Evolutionary conservation across 2,113 vertebrate genomes (phyloP).

Genomic region (Aphyosemion australe): DNA sequence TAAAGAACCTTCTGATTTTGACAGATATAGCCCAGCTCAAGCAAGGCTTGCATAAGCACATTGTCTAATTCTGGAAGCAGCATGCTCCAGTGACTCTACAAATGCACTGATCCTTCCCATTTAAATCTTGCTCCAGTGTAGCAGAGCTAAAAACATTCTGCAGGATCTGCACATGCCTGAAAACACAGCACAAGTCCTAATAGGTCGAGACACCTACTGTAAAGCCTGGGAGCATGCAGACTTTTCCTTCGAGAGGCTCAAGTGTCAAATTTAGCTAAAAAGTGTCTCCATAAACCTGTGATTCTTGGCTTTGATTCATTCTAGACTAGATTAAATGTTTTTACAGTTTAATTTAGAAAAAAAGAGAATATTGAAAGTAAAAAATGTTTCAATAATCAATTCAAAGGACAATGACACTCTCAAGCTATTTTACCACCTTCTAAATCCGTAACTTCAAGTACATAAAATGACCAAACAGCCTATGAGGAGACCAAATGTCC

Average conservation of each 20-base stretch:
- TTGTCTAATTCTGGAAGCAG: conserved; percentile 54
- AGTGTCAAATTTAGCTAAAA: conserved; percentile 41
- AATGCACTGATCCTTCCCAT: conserved; percentile 52
- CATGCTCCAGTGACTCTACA: conserved; percentile 55
- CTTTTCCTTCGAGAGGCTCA: conserved; percentile 21
- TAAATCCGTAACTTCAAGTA: too few species aligned
- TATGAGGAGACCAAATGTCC: too few species aligned
- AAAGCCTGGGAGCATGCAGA: background rate
- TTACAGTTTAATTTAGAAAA: too few species aligned
- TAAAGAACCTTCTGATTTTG: conserved; percentile 10
- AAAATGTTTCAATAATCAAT: too few species aligned
- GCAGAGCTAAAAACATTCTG: conserved; percentile 25
- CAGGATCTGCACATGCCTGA: conserved; percentile 3
- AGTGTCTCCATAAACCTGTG: conserved; percentile 11
- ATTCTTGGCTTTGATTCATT: background rate
- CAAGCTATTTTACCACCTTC: too few species aligned
- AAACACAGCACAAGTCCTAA: conserved; percentile 23
- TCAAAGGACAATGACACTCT: too few species aligned
- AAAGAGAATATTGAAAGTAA: too few species aligned
- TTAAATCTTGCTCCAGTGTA: conserved; percentile 36
- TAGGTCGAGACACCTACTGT: conserved; percentile 30
- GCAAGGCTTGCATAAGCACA: conserved; percentile 40
- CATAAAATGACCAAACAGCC: too few species aligned
- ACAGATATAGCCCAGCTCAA: conserved; percentile 30
- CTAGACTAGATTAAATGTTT: too few species aligned